Conservation (phyloP, 2,888 invertebrate genomes). For the Dryobotodes eremita region DNA sequence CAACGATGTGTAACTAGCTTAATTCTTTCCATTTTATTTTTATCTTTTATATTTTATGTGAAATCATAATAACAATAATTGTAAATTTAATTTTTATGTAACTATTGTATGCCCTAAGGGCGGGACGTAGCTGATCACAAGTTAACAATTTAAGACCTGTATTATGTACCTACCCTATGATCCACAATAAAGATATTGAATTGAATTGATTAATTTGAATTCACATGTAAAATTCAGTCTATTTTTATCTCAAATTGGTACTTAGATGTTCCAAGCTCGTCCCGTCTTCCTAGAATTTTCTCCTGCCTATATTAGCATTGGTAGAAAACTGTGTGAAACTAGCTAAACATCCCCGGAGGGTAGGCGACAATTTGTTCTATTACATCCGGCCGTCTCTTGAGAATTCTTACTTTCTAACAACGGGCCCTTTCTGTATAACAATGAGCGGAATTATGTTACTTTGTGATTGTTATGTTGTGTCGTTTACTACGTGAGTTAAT, state of each 20-base stretch:
- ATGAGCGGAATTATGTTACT: slow-evolving; percentile 49
- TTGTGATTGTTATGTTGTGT: slow-evolving; percentile 41
- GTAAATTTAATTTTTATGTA: too few species aligned
- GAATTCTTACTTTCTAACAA: slow-evolving; percentile 64
- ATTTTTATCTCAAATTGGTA: slow-evolving; percentile 40
- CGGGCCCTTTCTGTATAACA: slow-evolving; percentile 45
- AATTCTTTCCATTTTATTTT: too few species aligned
- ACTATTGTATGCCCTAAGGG: too few species aligned
- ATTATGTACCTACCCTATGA: too few species aligned
- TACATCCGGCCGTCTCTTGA: slow-evolving; percentile 53
- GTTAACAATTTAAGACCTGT: too few species aligned
- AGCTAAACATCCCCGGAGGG: slow-evolving; percentile 65
- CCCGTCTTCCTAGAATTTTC: slow-evolving; percentile 50
- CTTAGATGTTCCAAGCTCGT: slow-evolving; percentile 17
- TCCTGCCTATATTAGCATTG: slow-evolving; percentile 54
- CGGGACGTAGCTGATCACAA: too few species aligned
- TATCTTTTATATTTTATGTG: too few species aligned
- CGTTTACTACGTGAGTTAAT: slow-evolving; percentile 40
- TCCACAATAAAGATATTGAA: too few species aligned
- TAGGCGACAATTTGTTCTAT: slow-evolving; percentile 62
- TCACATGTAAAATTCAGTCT: slow-evolving; percentile 14
- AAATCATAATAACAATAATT: too few species aligned
- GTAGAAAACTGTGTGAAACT: slow-evolving; percentile 67
- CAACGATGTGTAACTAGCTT: too few species aligned
- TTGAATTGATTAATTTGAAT: slow-evolving; percentile 42